A percentile compares a stretch with the other conserved stretches of the same genome.
Evolutionary conservation across 2,888 invertebrate species (phyloP).

Genomic region (Folsomia manolachei): DNA sequence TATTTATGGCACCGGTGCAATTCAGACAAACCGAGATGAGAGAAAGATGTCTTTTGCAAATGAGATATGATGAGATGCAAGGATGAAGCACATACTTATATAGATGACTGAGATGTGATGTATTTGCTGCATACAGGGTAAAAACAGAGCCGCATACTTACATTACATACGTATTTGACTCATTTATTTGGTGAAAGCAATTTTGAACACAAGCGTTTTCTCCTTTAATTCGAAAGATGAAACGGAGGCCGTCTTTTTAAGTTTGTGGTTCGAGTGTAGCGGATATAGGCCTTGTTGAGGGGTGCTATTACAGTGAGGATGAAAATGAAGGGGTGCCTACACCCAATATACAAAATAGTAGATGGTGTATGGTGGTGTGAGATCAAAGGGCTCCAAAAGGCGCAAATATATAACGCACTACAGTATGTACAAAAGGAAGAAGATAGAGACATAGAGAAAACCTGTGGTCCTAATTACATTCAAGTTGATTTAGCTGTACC

Average conservation of each 20-base stretch:
- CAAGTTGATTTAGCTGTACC: constrained; percentile 30
- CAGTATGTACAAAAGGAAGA: too few species aligned
- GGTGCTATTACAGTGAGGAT: constrained; percentile 17
- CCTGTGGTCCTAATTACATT: constrained; percentile 38
- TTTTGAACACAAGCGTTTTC: constrained; percentile 4
- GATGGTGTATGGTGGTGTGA: constrained; percentile 31
- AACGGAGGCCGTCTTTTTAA: constrained; percentile 27
- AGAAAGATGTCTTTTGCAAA: not conserved
- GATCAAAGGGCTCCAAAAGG: constrained; percentile 40
- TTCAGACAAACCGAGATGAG: not conserved
- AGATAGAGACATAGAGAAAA: constrained; percentile 24
- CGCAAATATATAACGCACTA: too few species aligned
- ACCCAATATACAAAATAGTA: too few species aligned
- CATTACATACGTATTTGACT: constrained; percentile 8
- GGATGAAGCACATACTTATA: not conserved
- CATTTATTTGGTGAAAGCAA: constrained; percentile 22
- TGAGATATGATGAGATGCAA: not conserved
- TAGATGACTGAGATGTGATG: not conserved
- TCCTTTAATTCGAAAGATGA: constrained; percentile 20
- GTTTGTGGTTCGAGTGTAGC: constrained; percentile 14
- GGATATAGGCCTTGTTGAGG: not conserved
- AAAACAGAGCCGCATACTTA: not conserved
- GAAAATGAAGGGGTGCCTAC: constrained; percentile 23
- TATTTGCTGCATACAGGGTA: too few species aligned
- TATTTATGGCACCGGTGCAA: not conserved